Percentiles rank a stretch among this genome's conserved stretches.
These are phyloP conservation scores for Agrotis segetum DNA, from an alignment of 2,888 invertebrate species.

Conservation along the genomic window DNA sequence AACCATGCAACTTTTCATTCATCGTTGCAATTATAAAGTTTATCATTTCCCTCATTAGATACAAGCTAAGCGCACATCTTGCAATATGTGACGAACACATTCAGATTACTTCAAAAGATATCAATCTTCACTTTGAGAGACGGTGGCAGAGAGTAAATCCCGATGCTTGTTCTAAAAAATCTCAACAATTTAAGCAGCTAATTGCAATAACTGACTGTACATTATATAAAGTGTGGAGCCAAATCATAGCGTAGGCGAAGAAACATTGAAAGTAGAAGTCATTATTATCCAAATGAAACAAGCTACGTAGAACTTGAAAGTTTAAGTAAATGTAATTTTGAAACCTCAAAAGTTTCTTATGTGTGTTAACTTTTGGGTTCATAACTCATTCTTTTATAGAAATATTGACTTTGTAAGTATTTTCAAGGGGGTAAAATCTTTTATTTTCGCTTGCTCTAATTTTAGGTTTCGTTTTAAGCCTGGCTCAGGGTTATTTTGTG, in stretches of 20 bases:
- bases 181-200: no score
- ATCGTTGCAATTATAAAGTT: neutral
- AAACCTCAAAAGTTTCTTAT: conserved; percentile 13
- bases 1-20: neutral
- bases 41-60: neutral
- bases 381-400: conserved; percentile 26
- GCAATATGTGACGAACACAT: no score
- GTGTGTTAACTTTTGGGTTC: conserved; percentile 22
- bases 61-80: neutral
- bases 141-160: neutral
- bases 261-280: neutral
- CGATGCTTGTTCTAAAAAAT: no score
- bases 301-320: conserved; percentile 3
- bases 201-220: no score
- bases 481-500: neutral
- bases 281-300: conserved; percentile 11
- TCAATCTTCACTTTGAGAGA: neutral
- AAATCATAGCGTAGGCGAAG: neutral
- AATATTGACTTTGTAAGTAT: conserved; percentile 11
- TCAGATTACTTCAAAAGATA: neutral
- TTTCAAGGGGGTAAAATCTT: neutral
- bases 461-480: neutral
- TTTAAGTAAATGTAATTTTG: conserved; percentile 16
- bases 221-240: no score
- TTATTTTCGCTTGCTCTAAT: neutral